phyloP scores from a whole-genome alignment of 2,113 vertebrate genomes.

The Sinocyclocheilus maitianheensis region DNA sequence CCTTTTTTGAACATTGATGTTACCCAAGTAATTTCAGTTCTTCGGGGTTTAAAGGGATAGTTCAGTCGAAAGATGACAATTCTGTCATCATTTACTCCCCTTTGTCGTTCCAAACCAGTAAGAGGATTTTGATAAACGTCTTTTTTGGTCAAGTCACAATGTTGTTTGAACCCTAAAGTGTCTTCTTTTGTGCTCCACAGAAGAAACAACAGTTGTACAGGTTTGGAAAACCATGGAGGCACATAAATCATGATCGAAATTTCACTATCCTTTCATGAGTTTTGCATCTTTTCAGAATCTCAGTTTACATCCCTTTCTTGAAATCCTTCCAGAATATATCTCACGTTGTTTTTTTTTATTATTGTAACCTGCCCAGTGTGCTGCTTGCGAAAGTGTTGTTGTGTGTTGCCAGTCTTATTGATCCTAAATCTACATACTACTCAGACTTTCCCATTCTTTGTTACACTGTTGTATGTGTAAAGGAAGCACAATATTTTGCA shows the following conservation, averaged over 20 bases:
- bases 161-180: neutral
- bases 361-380: slow-evolving; percentile 22
- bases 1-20: slow-evolving; percentile 19
- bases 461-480: neutral
- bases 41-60: neutral
- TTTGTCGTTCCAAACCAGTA: neutral
- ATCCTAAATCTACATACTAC: slow-evolving; percentile 5
- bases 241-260: neutral
- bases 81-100: neutral
- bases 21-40: neutral
- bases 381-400: slow-evolving; percentile 30
- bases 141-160: neutral
- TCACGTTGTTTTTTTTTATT: neutral
- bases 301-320: neutral
- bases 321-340: slow-evolving; percentile 6
- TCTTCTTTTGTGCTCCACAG: neutral
- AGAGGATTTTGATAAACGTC: neutral
- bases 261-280: neutral
- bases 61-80: neutral
- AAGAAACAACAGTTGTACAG: neutral
- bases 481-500: slow-evolving; percentile 24
- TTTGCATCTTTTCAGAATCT: slow-evolving; percentile 15
- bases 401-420: slow-evolving; percentile 18
- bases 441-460: neutral
- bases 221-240: neutral